A percentile compares a stretch with the other conserved stretches of the same genome.
phyloP scores from a whole-genome alignment of 2,888 invertebrate species.

The Noctua comes region DNA sequence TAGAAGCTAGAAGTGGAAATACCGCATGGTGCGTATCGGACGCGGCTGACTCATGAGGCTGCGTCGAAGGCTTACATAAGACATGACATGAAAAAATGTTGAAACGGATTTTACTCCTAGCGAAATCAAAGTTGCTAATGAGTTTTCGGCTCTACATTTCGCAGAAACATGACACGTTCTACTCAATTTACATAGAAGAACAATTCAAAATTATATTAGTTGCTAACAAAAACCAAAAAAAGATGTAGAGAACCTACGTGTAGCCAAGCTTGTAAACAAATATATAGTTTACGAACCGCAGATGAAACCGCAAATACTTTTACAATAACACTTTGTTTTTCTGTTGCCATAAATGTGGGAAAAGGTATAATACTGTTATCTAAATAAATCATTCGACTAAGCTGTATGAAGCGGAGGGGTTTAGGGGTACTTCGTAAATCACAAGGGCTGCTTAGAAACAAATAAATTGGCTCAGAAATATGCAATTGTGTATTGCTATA shows the following conservation, averaged over 20 bases:
- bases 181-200: background rate
- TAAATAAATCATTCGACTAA: slow-evolving; percentile 14
- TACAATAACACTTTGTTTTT: slow-evolving; percentile 22
- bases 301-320: slow-evolving; percentile 28
- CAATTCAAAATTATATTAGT: no score
- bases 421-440: background rate
- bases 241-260: background rate
- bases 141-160: background rate
- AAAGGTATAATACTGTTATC: slow-evolving; percentile 1
- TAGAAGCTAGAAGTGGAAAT: slow-evolving; percentile 46
- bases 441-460: slow-evolving; percentile 3
- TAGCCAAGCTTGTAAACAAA: background rate
- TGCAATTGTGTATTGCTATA: background rate
- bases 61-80: background rate
- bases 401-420: background rate
- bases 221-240: background rate
- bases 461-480: background rate
- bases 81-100: background rate
- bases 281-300: slow-evolving; percentile 16
- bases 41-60: slow-evolving; percentile 24
- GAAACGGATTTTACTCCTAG: background rate
- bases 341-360: slow-evolving; percentile 1
- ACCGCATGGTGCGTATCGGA: slow-evolving; percentile 16
- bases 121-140: background rate
- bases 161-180: background rate